Percentiles rank a stretch among this genome's conserved stretches.
phyloP scores from a whole-genome alignment of 2,113 vertebrate species.

The Tragelaphus imberbis region DNA sequence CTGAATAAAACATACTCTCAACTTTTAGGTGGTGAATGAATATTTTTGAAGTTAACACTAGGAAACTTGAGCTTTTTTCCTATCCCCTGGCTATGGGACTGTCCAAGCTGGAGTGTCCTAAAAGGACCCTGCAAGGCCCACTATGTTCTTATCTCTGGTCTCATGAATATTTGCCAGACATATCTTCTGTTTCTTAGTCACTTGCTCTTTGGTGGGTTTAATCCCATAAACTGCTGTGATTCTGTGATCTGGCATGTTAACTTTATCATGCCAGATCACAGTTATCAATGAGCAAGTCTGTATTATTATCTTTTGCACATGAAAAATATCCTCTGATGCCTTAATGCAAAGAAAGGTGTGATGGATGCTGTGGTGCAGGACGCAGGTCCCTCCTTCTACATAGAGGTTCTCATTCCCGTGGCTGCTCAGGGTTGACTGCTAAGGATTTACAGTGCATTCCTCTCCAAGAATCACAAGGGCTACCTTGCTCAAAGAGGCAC shows the following conservation, averaged over 20 bases:
- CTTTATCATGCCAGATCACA: neutral
- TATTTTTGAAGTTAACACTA: neutral
- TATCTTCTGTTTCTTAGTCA: neutral
- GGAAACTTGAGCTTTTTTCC: neutral
- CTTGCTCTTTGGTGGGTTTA: neutral
- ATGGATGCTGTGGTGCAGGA: fast-evolving
- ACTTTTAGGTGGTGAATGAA: neutral
- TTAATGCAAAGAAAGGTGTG: neutral
- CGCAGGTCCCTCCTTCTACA: neutral
- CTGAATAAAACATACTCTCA: neutral
- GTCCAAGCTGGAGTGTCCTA: neutral
- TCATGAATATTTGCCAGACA: neutral
- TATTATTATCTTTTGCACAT: neutral
- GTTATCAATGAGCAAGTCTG: neutral
- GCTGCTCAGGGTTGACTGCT: neutral
- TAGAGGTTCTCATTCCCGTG: neutral
- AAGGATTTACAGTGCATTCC: neutral
- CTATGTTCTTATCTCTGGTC: neutral
- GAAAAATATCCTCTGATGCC: neutral
- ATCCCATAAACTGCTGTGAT: neutral
- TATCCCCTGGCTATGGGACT: neutral
- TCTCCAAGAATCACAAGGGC: neutral
- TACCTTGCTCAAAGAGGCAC: neutral
- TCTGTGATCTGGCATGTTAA: neutral
- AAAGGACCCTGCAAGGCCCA: neutral